These are phyloP conservation scores for Camponotus fellah DNA, from an alignment of 2,888 invertebrate genomes.

Conservation along the genomic window DNA sequence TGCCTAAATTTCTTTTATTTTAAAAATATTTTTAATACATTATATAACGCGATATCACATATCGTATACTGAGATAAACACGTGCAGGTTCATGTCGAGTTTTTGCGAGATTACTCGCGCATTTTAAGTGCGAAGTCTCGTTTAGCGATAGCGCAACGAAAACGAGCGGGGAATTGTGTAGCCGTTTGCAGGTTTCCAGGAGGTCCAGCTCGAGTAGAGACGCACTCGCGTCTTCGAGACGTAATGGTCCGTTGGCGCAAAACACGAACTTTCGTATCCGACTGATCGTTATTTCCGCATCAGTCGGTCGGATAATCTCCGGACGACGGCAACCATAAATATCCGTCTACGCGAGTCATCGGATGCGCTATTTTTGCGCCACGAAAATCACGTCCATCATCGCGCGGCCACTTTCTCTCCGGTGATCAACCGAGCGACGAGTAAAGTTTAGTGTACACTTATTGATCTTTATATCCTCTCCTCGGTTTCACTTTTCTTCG, in stretches of 20 bases:
- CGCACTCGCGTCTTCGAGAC: constrained; percentile 29
- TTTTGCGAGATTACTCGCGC: background rate
- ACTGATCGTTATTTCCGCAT: constrained; percentile 65
- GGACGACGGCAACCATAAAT: constrained; percentile 32
- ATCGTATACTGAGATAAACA: background rate
- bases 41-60: background rate
- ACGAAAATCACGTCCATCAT: constrained; percentile 35
- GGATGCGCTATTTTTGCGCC: constrained; percentile 34
- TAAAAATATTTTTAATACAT: background rate
- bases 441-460: background rate
- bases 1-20: background rate
- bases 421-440: constrained; percentile 27
- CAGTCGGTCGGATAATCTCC: constrained; percentile 56
- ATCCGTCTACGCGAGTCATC: constrained; percentile 20
- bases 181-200: constrained; percentile 38
- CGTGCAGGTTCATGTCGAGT: background rate
- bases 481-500: constrained; percentile 39
- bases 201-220: constrained; percentile 38
- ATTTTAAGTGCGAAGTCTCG: background rate
- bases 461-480: background rate
- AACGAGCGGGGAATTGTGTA: constrained; percentile 26
- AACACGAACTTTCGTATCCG: constrained; percentile 67
- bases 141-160: constrained; percentile 15
- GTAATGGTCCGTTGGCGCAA: constrained; percentile 64
- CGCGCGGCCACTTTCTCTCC: constrained; percentile 33